A percentile compares a stretch with the other conserved stretches of the same genome.
Conservation (phyloP, 2,113 vertebrate species). For the Amphilophus citrinellus region DNA sequence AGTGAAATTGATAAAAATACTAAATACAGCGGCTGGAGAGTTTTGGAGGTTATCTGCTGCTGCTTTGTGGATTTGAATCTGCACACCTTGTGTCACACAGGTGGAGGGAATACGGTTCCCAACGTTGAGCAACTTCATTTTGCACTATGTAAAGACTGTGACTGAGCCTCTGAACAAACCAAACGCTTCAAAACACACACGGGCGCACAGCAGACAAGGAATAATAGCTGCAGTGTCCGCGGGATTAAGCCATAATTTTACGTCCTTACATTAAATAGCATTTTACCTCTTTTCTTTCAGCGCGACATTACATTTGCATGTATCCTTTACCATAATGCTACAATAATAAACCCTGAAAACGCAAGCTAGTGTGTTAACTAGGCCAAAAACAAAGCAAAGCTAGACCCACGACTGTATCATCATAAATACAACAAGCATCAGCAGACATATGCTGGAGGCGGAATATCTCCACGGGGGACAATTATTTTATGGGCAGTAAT, state of each 20-base stretch:
- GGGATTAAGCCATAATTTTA: not conserved
- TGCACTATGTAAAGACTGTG: not conserved
- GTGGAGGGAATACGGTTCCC: not conserved
- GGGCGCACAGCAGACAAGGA: not conserved
- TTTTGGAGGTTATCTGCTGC: not conserved
- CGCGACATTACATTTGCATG: not conserved
- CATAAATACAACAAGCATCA: slow-evolving; percentile 30
- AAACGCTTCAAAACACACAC: not conserved
- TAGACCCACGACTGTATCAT: not conserved
- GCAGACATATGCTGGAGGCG: slow-evolving; percentile 15
- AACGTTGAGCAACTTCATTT: not conserved
- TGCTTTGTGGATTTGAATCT: not conserved
- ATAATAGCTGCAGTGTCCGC: not conserved
- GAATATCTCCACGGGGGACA: not conserved
- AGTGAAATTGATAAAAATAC: not conserved
- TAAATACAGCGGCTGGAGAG: not conserved
- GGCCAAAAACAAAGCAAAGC: not conserved
- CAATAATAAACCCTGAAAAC: not conserved
- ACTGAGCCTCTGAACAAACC: not conserved
- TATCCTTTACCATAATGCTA: not conserved
- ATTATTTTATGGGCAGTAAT: not conserved
- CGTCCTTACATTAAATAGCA: not conserved
- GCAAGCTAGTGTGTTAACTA: not conserved
- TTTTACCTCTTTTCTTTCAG: not conserved
- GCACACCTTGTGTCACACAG: not conserved